phyloP scores from a whole-genome alignment of 2,113 vertebrate genomes.

The Piliocolobus tephrosceles region DNA sequence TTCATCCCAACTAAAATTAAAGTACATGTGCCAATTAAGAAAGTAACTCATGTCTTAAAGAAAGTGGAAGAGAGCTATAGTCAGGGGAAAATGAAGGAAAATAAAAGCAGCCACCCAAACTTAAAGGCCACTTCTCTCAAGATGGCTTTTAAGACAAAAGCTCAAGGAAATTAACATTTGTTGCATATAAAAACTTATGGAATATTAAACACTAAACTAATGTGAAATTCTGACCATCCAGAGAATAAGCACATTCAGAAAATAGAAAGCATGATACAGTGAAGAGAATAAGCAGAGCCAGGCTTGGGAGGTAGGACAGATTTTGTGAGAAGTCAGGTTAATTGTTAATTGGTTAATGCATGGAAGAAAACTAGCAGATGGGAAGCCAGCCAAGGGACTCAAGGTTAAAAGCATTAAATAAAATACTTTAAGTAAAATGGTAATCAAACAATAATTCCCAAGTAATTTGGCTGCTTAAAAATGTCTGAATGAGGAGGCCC shows the following conservation, averaged over 20 bases:
- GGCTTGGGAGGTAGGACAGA: not conserved
- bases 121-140: not conserved
- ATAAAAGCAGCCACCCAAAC: not conserved
- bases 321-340: not conserved
- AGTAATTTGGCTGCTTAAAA: not conserved
- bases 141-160: constrained; percentile 24
- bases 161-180: not conserved
- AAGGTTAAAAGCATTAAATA: constrained; percentile 31
- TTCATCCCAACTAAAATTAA: constrained; percentile 52
- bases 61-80: not conserved
- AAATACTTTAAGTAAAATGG: not conserved
- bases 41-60: not conserved
- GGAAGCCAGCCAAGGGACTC: constrained; percentile 9
- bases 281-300: not conserved
- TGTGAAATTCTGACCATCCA: constrained; percentile 7
- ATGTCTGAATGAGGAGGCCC: not conserved
- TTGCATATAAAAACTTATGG: not conserved
- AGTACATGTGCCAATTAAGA: not conserved
- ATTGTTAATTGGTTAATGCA: not conserved
- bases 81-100: not conserved
- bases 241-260: constrained; percentile 2
- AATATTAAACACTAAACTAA: not conserved
- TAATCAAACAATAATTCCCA: constrained; percentile 28
- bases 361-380: not conserved
- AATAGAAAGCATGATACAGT: not conserved